These are phyloP conservation scores for Xanthia togata DNA, from an alignment of 2,888 invertebrate species.

Conservation along the genomic window DNA sequence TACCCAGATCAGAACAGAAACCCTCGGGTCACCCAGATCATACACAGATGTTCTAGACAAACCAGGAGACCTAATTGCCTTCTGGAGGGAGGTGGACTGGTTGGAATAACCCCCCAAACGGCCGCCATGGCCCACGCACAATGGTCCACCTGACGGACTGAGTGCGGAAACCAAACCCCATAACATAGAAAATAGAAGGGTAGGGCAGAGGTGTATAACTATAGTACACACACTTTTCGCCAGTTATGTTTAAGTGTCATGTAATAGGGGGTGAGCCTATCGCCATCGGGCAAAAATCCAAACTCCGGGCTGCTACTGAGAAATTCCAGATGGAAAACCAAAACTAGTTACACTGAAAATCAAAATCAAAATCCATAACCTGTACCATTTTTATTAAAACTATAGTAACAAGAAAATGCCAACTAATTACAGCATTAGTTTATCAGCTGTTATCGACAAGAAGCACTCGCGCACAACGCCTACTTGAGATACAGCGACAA, in stretches of 20 bases:
- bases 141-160: too few relatives aligned
- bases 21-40: too few relatives aligned
- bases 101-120: too few relatives aligned
- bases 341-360: not conserved
- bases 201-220: not conserved
- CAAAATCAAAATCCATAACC: not conserved
- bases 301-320: not conserved
- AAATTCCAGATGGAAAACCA: not conserved
- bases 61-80: too few relatives aligned
- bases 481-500: conserved; percentile 42
- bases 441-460: conserved; percentile 53
- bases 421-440: conserved; percentile 41
- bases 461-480: conserved; percentile 45
- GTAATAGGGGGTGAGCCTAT: not conserved
- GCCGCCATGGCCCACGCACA: too few relatives aligned
- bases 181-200: too few relatives aligned
- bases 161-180: too few relatives aligned
- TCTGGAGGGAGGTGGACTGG: too few relatives aligned
- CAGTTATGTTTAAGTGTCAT: too few relatives aligned
- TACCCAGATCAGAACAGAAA: too few relatives aligned
- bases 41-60: too few relatives aligned
- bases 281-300: not conserved
- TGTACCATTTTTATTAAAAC: not conserved
- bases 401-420: conserved; percentile 7
- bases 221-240: too few relatives aligned